phyloP scores from a whole-genome alignment of 1,140 invertebrate genomes.

The Oncopodura yosiiana region DNA sequence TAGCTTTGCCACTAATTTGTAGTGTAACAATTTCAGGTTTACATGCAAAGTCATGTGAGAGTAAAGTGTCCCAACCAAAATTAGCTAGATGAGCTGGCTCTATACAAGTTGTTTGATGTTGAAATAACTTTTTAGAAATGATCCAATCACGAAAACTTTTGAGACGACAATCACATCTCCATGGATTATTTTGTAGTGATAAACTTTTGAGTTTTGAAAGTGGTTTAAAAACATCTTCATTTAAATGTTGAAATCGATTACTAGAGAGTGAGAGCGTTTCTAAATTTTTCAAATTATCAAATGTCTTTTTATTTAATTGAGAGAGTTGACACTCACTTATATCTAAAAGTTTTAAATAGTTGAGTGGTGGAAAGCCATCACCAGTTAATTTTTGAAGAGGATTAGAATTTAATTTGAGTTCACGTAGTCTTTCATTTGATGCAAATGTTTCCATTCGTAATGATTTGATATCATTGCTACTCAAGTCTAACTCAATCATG shows the following conservation, averaged over 20 bases:
- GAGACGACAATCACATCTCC: conserved; percentile 76
- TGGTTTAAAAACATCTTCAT: conserved; percentile 54
- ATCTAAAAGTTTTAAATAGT: conserved; percentile 59
- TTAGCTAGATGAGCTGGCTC: conserved; percentile 49
- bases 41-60: conserved; percentile 60
- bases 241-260: conserved; percentile 57
- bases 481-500: conserved; percentile 72
- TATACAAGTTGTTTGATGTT: conserved; percentile 53
- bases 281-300: conserved; percentile 53
- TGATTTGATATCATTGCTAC: conserved; percentile 57
- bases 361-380: conserved; percentile 59
- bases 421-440: conserved; percentile 58
- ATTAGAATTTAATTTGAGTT: conserved; percentile 59
- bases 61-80: conserved; percentile 56
- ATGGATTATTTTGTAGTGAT: conserved; percentile 71
- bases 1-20: conserved; percentile 43
- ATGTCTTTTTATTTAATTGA: conserved; percentile 58
- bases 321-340: conserved; percentile 64
- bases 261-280: conserved; percentile 59
- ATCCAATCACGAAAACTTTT: conserved; percentile 72
- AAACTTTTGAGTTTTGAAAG: conserved; percentile 63
- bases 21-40: conserved; percentile 52
- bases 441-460: conserved; percentile 61
- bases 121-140: conserved; percentile 56
- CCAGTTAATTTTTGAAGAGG: conserved; percentile 52